Evolutionary conservation across 1,140 invertebrate species (phyloP).

Genomic region (Pogonus chalceus): DNA sequence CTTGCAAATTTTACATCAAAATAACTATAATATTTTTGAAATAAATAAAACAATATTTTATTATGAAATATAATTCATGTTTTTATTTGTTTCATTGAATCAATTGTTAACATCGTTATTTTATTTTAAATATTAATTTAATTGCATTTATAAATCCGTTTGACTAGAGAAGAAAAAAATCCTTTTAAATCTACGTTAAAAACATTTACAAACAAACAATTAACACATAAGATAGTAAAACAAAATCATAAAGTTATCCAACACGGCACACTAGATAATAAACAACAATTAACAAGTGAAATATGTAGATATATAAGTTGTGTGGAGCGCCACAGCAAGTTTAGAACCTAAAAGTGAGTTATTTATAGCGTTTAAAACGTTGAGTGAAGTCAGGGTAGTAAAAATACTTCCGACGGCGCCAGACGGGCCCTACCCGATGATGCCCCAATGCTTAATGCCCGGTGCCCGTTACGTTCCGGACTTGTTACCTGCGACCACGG

Average conservation of each 20-base stretch:
- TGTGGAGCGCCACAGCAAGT: background rate
- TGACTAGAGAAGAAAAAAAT: too few species aligned
- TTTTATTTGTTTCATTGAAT: too few species aligned
- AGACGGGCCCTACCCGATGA: background rate
- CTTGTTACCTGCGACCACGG: too few species aligned
- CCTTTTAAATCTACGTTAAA: too few species aligned
- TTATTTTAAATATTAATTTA: too few species aligned
- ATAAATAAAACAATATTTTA: too few species aligned
- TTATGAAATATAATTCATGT: too few species aligned
- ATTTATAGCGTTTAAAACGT: slow-evolving; percentile 5
- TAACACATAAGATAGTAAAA: background rate
- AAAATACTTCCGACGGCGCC: slow-evolving; percentile 6
- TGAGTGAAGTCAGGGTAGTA: slow-evolving; percentile 4
- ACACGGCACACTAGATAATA: background rate
- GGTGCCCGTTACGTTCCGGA: background rate
- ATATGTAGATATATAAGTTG: background rate
- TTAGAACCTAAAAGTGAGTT: background rate
- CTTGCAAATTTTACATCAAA: too few species aligned
- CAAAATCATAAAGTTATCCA: slow-evolving; percentile 2
- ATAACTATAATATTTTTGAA: too few species aligned
- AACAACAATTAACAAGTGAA: slow-evolving; percentile 3
- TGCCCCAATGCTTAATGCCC: background rate
- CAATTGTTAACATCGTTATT: too few species aligned
- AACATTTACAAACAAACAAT: too few species aligned
- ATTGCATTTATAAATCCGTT: too few species aligned